phyloP scores from a whole-genome alignment of 1,140 invertebrate genomes.

The Ceratitis capitata region DNA sequence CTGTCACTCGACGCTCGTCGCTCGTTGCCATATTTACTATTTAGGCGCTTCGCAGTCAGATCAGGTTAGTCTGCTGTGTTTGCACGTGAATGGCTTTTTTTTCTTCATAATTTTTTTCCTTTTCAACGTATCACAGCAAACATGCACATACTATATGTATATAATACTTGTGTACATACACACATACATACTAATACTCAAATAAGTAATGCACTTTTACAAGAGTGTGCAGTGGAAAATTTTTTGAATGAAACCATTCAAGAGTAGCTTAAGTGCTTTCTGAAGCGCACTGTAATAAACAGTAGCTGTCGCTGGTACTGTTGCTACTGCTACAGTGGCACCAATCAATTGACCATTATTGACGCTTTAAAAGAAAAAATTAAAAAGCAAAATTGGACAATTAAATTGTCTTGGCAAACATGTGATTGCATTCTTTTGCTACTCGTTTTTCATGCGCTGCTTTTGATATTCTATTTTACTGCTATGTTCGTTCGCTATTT shows the following conservation, averaged over 20 bases:
- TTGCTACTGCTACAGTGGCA: too few species aligned
- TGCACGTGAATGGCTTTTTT: not conserved
- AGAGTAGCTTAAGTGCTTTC: not conserved
- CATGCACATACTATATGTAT: not conserved
- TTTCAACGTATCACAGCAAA: not conserved
- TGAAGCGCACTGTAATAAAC: not conserved
- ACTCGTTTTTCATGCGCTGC: not conserved
- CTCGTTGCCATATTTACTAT: not conserved
- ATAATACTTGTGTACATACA: not conserved
- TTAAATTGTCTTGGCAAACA: conserved; percentile 15
- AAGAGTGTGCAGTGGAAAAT: conserved; percentile 28
- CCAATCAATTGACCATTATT: not conserved
- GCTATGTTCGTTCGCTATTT: not conserved
- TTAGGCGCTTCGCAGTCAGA: not conserved
- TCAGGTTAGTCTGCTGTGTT: not conserved
- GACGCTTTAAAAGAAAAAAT: too few species aligned
- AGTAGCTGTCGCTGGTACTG: not conserved
- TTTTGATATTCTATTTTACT: not conserved
- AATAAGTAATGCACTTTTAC: not conserved
- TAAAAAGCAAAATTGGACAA: too few species aligned
- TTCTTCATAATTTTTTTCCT: not conserved
- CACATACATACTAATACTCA: too few species aligned
- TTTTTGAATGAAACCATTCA: conserved; percentile 30
- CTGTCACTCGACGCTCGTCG: not conserved
- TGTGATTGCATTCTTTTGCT: not conserved